These are phyloP conservation scores for Lepilemur ruficaudatus DNA, from an alignment of 2,797 vertebrate species.

Conservation along the genomic window DNA sequence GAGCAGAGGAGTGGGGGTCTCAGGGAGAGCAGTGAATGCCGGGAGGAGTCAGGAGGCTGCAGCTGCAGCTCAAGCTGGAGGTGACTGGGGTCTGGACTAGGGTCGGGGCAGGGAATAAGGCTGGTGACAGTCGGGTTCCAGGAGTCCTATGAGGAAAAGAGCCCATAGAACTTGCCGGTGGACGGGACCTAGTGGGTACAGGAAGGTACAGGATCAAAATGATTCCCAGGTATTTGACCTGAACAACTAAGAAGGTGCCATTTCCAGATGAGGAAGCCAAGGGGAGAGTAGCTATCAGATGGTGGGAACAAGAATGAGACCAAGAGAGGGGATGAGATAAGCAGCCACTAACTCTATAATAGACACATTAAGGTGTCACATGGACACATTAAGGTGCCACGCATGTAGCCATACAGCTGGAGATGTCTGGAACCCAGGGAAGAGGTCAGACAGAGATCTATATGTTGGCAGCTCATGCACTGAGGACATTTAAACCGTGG, in stretches of 20 bases:
- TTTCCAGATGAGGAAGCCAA: background rate
- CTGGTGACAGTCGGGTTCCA: background rate
- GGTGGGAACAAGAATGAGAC: background rate
- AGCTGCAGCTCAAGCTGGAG: background rate
- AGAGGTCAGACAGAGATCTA: background rate
- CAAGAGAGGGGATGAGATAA: background rate
- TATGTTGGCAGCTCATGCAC: no score
- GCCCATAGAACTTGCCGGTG: background rate
- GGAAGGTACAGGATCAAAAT: background rate
- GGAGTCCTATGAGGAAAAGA: background rate
- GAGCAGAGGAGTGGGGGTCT: background rate
- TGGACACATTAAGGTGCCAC: background rate
- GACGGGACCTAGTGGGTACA: background rate
- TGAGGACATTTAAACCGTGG: background rate
- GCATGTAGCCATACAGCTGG: background rate
- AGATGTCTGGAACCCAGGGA: background rate
- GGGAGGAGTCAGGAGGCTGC: background rate
- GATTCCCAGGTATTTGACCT: background rate
- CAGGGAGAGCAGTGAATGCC: background rate
- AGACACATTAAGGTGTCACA: background rate
- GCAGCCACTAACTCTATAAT: background rate
- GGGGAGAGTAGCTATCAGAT: background rate
- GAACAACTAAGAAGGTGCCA: background rate
- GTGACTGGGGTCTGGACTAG: background rate
- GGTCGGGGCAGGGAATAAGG: background rate